Evolutionary conservation across 1,140 invertebrate genomes (phyloP), one percentile per base, ranked within the genome.

Genomic region (Listronotus oregonensis): DNA sequence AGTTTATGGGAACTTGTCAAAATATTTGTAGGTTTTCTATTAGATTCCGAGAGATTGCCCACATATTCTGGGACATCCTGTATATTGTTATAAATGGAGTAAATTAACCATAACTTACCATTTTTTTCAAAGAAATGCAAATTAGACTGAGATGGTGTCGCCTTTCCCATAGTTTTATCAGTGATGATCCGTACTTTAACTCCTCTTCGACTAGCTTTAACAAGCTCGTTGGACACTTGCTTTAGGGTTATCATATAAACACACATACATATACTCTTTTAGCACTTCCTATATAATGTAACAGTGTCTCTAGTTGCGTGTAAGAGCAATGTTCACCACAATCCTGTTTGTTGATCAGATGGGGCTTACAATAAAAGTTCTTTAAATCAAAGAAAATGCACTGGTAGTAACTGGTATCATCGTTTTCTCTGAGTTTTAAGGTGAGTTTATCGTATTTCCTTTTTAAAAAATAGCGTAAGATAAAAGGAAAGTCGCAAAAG

Each of bases 251-350:
- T 40, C 14, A 66, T 66, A 43, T 68, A 71, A 60, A 74, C 62
- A 49, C 74, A 76, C 39, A 76, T 46, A 43, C 61, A 62, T 34
- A 76, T 70, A 37, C 68, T 72, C 9, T 63, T 49, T 71, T 71
- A 12, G 73, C 68, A 50, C 69, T 66, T 32, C 14, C 34, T 18
- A 75, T 52, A 12, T 67, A 73, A 39, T 64, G 58, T 18, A 69
- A 15, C 15, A 74, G 46, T 12, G 55, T 68, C 37, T 64, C 39
- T 34, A 66, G 51, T 40, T 69, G 47, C 15, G 47, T 55, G 7
- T 54, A 62, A 8, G 72, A 70, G 18, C 72, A 74, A n/a, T 64
- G 9, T 14, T 69, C 56, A 14, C 64, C 59, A 67, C 72, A 74
- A 15, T 70, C 64, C 44, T 47, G n/a, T 57, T 49, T 57, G 12